A percentile compares a stretch with the other conserved stretches of the same genome.
Evolutionary conservation across 1,140 invertebrate genomes (phyloP).

Genomic region (Drosophila insularis): DNA sequence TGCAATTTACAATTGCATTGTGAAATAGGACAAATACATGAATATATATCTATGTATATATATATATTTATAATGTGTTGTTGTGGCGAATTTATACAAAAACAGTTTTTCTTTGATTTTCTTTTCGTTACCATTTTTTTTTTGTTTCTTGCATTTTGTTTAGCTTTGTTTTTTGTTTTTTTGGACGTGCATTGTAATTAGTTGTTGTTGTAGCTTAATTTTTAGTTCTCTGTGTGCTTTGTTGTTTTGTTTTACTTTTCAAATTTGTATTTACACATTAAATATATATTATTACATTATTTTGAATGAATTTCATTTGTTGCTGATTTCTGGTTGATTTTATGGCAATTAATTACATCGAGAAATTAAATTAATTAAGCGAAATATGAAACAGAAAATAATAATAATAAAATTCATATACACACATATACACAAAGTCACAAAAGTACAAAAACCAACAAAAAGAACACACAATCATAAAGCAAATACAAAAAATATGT

Average conservation of each 20-base stretch:
- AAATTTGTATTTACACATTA: constrained; percentile 57
- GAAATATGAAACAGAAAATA: constrained; percentile 59
- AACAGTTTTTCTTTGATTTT: constrained; percentile 17
- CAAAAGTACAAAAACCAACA: constrained; percentile 7
- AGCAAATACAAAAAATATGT: constrained; percentile 59
- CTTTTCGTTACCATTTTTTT: constrained; percentile 28
- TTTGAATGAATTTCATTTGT: constrained; percentile 39
- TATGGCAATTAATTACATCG: constrained; percentile 74
- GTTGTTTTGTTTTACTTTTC: constrained; percentile 28
- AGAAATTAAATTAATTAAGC: constrained; percentile 79
- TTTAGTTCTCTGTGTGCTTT: constrained; percentile 73
- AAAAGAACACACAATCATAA: constrained; percentile 37
- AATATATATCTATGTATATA: not conserved
- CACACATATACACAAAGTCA: constrained; percentile 38
- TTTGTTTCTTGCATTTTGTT: constrained; percentile 24
- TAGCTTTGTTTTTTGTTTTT: constrained; percentile 37
- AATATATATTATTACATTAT: constrained; percentile 59
- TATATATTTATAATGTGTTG: not conserved
- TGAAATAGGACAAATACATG: constrained; percentile 61
- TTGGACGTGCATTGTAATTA: constrained; percentile 70
- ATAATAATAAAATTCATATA: constrained; percentile 38
- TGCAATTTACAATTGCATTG: constrained; percentile 70
- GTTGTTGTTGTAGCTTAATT: constrained; percentile 56
- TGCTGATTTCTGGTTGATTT: constrained; percentile 53
- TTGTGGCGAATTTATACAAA: constrained; percentile 26